Base-by-base conservation (phyloP, 2,113 vertebrate species). In the Brachyhypopomus gauderio region DNA sequence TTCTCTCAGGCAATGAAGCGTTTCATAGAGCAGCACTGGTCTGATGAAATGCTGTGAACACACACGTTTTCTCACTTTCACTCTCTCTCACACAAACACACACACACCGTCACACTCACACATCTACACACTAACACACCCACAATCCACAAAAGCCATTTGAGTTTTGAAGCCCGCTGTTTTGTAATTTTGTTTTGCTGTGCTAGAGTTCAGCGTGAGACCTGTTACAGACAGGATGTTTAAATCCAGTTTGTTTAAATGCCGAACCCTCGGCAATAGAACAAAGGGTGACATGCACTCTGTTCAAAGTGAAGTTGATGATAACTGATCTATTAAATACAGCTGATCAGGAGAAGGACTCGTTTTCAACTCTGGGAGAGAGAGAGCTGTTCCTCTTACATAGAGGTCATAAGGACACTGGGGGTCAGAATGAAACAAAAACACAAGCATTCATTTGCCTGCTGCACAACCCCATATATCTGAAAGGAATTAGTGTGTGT, bases 21-120 rank as follows among this genome's bases (percentile, higher is more conserved):
- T 67, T 67, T 75, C 38, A 30, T 45, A 74, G 48, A 52, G 71
- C 55, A 23, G 55, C 36, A 25, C 45, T 55, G 34, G 63, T 58
- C 41, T 81, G 45, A 81, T 80, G 79, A 80, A 80, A 64, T 64
- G 41, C 23, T 72, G 48, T 30, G 41, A 80, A 41, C 8, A 23
- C 79, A 56, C 79, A 27, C 25, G 59, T 71, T 45, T 66, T 20
- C 34, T 52, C 12, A 12, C 45, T 52, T 1, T 52, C 45, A 12
- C 45, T 52, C 45, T 14, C 45, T 52, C 45, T 52, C 45, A 52
- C 45, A 52, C 5, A 45, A 2, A 30, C 30, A 30, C 30, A 30
- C 30, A 30, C 30, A 30, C 30, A 30, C 30, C 1, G 2, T 14
- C 45, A 14, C 45, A 14, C 45, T 1, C 45, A 14, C 45, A 14